phyloP scores from a whole-genome alignment of 2,888 invertebrate species.

The Cistogaster globosa region DNA sequence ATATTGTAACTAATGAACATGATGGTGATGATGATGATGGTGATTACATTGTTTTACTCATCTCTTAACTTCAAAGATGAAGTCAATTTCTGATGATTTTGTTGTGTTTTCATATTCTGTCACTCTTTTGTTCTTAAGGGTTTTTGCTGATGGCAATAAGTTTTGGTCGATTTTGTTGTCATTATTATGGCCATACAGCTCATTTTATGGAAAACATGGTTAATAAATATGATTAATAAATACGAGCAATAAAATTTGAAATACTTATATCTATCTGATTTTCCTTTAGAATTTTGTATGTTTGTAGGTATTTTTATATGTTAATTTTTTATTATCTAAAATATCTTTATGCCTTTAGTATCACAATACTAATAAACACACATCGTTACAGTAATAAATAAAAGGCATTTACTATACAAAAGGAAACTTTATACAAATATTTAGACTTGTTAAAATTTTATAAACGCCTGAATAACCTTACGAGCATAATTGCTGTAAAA shows the following conservation, averaged over 20 bases:
- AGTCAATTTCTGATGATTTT: conserved; percentile 13
- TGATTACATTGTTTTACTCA: neutral
- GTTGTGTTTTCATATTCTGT: neutral
- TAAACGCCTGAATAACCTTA: conserved; percentile 34
- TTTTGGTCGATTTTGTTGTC: conserved; percentile 29
- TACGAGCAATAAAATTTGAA: conserved; percentile 41
- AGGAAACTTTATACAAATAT: conserved; percentile 21
- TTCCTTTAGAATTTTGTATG: conserved; percentile 5
- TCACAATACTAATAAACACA: neutral
- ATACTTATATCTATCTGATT: neutral
- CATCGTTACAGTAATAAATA: neutral
- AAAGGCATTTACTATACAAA: neutral
- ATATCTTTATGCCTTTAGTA: conserved; percentile 10
- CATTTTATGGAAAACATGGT: conserved; percentile 80
- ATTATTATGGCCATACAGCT: conserved; percentile 77
- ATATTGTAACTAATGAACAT: conserved; percentile 15
- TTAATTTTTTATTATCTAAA: conserved; percentile 29
- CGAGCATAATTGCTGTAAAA: conserved; percentile 28
- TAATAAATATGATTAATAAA: conserved; percentile 74
- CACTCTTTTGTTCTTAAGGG: conserved; percentile 2
- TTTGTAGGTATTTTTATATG: neutral
- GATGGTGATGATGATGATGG: conserved; percentile 14
- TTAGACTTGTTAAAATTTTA: conserved; percentile 31
- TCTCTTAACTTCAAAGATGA: neutral
- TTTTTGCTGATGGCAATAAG: conserved; percentile 8